Evolutionary conservation across 2,888 invertebrate genomes (phyloP), one percentile per base, ranked within the genome.

Genomic region (Biston betularia): DNA sequence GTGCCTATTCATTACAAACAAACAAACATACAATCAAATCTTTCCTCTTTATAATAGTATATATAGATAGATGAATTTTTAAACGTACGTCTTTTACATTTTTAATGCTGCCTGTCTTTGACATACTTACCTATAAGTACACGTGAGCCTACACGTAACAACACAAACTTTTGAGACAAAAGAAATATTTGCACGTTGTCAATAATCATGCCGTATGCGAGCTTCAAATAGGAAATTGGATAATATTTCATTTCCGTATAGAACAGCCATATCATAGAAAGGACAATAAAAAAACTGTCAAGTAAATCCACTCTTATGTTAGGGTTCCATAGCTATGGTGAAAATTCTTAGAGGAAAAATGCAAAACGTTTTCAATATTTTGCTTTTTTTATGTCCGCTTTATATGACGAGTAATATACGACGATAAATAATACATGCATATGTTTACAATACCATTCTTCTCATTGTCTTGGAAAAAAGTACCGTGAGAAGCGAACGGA

Each of bases 171-270:
- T 42, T 49, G 40, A 46, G n/a, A 53, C 45, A 15, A 33, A 55
- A 42, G 44, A n/a, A 44, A 55, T 44, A 55, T 44, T 55, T 44
- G 9, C 9, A 53, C 40, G 40, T 54, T 54, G 40, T 40, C 15
- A 24, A 42, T 40, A 54, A 40, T 40, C 5, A 40, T 42, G 1
- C 1, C 40, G 38, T 42, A 15, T 24, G 11, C 15, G 10, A 24
- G 40, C 24, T 1, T 54, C 35, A 35, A 9, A 34, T 46, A 6
- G 55, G 45, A 56, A 12, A 55, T 55, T 55, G 55, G n/a, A 34
- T n/a, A 54, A 46, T 11, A 35, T 57, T 57, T 57, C 46, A 46
- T 35, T 57, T 57, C 14, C 46, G 46, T 57, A 57, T 46, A 14
- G 35, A 46, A 35, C 35, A 7, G 40, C 15, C 8, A 40, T 40